Base-by-base conservation (phyloP, 1,140 invertebrate genomes). In the Sycobia sp. region DNA sequence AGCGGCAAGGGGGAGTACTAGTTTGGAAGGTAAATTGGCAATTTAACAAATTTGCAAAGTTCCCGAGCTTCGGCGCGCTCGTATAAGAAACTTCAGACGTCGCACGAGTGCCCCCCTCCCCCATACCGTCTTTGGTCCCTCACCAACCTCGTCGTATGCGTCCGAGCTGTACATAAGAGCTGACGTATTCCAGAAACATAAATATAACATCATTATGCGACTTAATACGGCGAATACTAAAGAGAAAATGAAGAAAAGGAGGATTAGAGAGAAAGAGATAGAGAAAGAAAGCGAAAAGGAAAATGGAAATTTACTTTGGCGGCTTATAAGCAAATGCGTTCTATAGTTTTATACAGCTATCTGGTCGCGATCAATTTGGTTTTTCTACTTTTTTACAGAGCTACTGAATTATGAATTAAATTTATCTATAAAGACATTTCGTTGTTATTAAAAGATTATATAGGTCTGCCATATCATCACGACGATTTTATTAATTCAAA, bases 21-120 rank as follows among this genome's bases (percentile, higher is more conserved):
- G 76, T 78, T 78, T 75, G 67, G 70, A 76, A 75, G 74, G 76
- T 78, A 80, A 78, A 78, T 78, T 80, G 76, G 71, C 71, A 78
- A 78, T 80, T 80, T 78, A 78, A 78, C 75, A 80, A 80, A 80
- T 78, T 78, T 78, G 70, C 74, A 74, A 78, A 80, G 71, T 78
- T 78, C 63, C 64, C 53, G 61, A 64, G 65, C 58, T n/a, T 64
- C 61, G 46, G 27, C 29, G 18, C 2, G 25, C 51, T 34, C n/a
- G 41, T 57, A 44, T 41, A 41, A 50, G 55, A 55, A 67, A 69
- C 63, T 64, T 69, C 59, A 27, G 60, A 50, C 54, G 36, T 51
- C 51, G 60, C 10, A n/a, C 25, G 29, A 23, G 44, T 22, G 34
- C 27, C 43, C 5, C 5, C 5, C 29, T 11, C 29, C 29, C 29